phyloP scores from a whole-genome alignment of 2,888 invertebrate species.

The Nipponacmea schrenckii region DNA sequence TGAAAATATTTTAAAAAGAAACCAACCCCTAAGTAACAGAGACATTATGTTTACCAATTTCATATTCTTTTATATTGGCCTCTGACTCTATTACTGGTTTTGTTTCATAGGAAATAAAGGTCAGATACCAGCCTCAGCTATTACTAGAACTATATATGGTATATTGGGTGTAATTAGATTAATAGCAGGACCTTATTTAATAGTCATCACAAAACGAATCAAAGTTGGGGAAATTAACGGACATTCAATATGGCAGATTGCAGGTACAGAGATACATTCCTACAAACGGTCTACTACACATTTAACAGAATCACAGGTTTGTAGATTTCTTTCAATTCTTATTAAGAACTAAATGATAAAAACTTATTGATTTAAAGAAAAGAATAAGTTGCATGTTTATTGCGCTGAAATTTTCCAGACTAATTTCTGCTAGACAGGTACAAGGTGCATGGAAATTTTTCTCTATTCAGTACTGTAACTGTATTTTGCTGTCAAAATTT shows the following conservation, averaged over 20 bases:
- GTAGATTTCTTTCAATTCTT: not conserved
- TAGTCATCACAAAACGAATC: constrained; percentile 87
- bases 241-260: constrained; percentile 63
- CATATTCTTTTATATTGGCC: too few species aligned
- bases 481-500: not conserved
- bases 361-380: too few species aligned
- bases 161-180: constrained; percentile 87
- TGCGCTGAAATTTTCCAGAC: too few species aligned
- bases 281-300: constrained; percentile 87
- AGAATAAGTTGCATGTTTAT: too few species aligned
- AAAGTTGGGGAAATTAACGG: constrained; percentile 75
- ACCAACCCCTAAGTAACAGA: too few species aligned
- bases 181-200: constrained; percentile 83
- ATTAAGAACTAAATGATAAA: too few species aligned
- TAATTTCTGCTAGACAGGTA: too few species aligned
- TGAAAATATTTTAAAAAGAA: too few species aligned
- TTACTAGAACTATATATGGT: constrained; percentile 80
- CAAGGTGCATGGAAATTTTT: too few species aligned
- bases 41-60: too few species aligned
- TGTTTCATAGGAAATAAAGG: constrained; percentile 70
- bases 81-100: too few species aligned
- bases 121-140: constrained; percentile 75
- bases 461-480: too few species aligned
- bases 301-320: constrained; percentile 81
- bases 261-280: constrained; percentile 73